These are phyloP conservation scores for Noctua pronuba DNA, from an alignment of 2,888 invertebrate species.

Conservation along the genomic window DNA sequence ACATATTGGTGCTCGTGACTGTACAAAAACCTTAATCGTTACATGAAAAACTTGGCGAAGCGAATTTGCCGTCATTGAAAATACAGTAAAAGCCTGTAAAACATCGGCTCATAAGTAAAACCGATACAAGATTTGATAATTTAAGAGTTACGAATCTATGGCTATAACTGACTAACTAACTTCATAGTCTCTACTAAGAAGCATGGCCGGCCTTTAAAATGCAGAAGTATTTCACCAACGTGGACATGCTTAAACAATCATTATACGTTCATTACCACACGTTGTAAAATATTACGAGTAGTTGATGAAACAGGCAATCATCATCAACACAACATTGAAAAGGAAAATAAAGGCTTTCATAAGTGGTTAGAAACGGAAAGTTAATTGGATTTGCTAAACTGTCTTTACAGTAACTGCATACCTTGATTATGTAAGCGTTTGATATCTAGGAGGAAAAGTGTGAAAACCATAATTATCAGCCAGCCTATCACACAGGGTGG, in stretches of 20 bases:
- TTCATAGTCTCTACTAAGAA: not conserved
- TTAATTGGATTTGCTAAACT: constrained; percentile 23
- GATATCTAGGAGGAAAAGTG: not conserved
- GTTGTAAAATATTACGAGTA: constrained; percentile 57
- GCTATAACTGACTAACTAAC: not conserved
- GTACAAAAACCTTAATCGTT: not conserved
- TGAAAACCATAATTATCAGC: not conserved
- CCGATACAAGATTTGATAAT: not conserved
- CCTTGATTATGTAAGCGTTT: not conserved
- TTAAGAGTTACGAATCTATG: not conserved
- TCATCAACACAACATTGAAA: constrained; percentile 53
- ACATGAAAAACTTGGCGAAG: not conserved
- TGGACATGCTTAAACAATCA: constrained; percentile 32
- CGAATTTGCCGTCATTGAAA: not conserved
- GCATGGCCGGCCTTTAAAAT: not conserved
- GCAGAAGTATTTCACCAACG: constrained; percentile 34
- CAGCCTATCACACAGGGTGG: not conserved
- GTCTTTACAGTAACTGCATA: constrained; percentile 8
- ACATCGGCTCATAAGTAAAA: not conserved
- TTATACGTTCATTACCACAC: constrained; percentile 50
- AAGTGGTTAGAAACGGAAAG: constrained; percentile 27
- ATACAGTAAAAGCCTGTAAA: not conserved
- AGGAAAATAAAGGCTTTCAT: constrained; percentile 43
- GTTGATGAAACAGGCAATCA: constrained; percentile 55
- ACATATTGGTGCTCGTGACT: no score